A percentile compares a stretch with the other conserved stretches of the same genome.
Conservation (phyloP, 1,140 invertebrate species). For the Drosophila ohnishii region DNA sequence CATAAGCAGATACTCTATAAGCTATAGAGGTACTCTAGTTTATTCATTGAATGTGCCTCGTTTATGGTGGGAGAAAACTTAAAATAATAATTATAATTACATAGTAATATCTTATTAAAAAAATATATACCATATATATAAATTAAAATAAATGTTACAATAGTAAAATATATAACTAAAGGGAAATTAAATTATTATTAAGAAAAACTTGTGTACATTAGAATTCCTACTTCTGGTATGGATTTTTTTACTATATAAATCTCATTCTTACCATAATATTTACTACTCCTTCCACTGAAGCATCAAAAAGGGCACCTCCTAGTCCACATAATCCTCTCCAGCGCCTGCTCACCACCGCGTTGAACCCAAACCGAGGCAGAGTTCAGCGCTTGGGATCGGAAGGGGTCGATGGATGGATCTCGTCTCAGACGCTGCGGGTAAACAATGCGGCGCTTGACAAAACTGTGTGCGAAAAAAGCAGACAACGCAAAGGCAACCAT, state of each 20-base stretch:
- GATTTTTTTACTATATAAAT: neutral
- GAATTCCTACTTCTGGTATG: neutral
- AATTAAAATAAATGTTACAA: no score
- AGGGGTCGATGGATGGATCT: slow-evolving; percentile 50
- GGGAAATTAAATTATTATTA: no score
- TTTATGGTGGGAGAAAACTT: neutral
- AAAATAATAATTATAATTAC: neutral
- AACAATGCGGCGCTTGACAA: slow-evolving; percentile 60
- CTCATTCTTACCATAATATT: neutral
- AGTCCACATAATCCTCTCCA: no score
- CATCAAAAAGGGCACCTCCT: slow-evolving; percentile 5
- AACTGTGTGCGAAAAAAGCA: slow-evolving; percentile 50
- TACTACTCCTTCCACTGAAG: no score
- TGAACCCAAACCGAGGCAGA: slow-evolving; percentile 48
- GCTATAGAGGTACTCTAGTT: neutral
- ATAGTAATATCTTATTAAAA: no score
- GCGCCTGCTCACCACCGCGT: slow-evolving; percentile 4
- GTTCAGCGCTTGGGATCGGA: slow-evolving; percentile 44
- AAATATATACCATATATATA: no score
- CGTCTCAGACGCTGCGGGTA: slow-evolving; percentile 34
- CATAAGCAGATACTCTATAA: slow-evolving; percentile 14
- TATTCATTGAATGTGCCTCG: no score
- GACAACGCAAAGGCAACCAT: slow-evolving; percentile 51
- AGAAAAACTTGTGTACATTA: neutral
- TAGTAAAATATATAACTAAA: no score